Evolutionary conservation across 2,888 invertebrate species (phyloP), one percentile per base, ranked within the genome.

Genomic region (Notodonta dromedarius): DNA sequence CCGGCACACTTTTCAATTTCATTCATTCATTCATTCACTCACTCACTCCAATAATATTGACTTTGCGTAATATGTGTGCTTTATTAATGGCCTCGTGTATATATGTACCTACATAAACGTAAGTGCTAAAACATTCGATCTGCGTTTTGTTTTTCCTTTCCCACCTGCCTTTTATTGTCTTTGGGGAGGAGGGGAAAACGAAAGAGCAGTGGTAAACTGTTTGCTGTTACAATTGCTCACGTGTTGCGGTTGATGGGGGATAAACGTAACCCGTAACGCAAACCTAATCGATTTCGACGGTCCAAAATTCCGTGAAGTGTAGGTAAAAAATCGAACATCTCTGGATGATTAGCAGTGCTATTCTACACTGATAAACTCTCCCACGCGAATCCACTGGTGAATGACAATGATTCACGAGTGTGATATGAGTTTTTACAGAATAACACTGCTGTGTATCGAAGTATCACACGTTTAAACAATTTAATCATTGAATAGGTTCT

Each of bases 51-150:
- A 74, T 76, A 79, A 78, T 81, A 78, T 73, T 72, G 77, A 71
- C 77, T 71, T 72, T 67, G 73, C 70, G 71, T 80, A 80, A 79
- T 81, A 76, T 78, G 80, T 82, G 76, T 84, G 67, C 73, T 83
- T 82, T 84, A 83, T 84, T 84, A 85, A 85, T 84, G 84, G 80
- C 73, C 70, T 70, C 63, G 62, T 57, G 62, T 61, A 59, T 56
- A 67, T 70, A 63, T 55, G 71, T 73, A 76, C 80, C 78, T 24
- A 24, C 24, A 24, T 78, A 61, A 69, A 65, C 67, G 69, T 69
- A 71, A 80, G 78, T 77, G 77, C 77, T 79, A 78, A 78, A 78
- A 73, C 78, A 78, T 80, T 79, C 69, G 66, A 71, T 76, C 70
- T 70, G 62, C 62, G 70, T 74, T 74, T 71, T 76, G 72, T 76